Evolutionary conservation across 64 coral and sea anemone species (phyloP), one percentile per base, ranked within the genome.

Genomic region (Catalaphyllia jardinei): DNA sequence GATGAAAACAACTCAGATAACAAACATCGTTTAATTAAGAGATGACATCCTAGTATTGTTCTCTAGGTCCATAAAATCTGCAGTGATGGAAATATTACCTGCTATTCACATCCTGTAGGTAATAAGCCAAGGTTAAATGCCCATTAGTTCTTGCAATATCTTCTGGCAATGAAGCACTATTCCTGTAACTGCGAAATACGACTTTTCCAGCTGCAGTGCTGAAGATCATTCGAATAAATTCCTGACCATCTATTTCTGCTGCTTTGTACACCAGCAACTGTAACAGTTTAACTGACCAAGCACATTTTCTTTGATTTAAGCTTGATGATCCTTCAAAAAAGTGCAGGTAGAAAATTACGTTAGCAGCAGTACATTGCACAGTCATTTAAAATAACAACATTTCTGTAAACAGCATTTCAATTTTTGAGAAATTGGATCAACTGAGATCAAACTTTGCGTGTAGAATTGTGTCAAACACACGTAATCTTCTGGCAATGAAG

Each of bases 171-270:
- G 29, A 77, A 17, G 73, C 14, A 63, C 72, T 88, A 16, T 88
- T 42, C 52, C n/a, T 88, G 73, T 77, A 88, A 33, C 55, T 60
- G 19, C 24, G n/a, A n/a, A 76, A 77, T 54, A 88, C 28, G 18
- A 89, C 38, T 42, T 79, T 78, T 51, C 87, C 75, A 63, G 74
- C 31, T 38, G 74, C 64, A 39, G 87, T 52, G 24, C 50, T 89
- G 87, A 89, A 89, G 67, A 89, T 79, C 31, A 79, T 17, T 46
- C 69, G 25, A 10, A 89, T 55, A 89, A 89, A 89, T 62, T 79
- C 22, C 6, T 29, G 60, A 13, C 87, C 75, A 89, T 67, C 60
- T 42, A 65, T 42, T 28, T 89, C 55, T 9, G 87, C 87, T 51
- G 87, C 87, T 46, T 65, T 52, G 62, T 89, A 89, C 4, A 89